Percentiles rank a stretch among this genome's conserved stretches.
Conservation (phyloP, 1,140 invertebrate species). For the Drosophila ercepeae region DNA sequence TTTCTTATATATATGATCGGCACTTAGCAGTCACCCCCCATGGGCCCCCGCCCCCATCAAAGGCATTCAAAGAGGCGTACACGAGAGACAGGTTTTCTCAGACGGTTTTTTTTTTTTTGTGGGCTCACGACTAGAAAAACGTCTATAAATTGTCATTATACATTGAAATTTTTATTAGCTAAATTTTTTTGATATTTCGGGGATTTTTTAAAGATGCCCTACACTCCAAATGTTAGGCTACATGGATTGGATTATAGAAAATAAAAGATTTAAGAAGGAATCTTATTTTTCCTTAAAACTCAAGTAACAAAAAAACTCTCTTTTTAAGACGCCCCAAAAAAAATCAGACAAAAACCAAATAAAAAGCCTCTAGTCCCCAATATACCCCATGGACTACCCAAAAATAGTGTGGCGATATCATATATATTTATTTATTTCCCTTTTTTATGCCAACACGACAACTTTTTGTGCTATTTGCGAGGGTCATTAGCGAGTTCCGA, state of each 20-base stretch:
- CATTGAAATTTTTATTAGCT: slow-evolving; percentile 25
- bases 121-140: slow-evolving; percentile 12
- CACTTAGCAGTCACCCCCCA: slow-evolving; percentile 12
- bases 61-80: background rate
- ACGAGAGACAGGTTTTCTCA: slow-evolving; percentile 49
- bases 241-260: background rate
- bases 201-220: slow-evolving; percentile 37
- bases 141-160: slow-evolving; percentile 43
- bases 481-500: slow-evolving; percentile 28
- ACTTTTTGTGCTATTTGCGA: slow-evolving; percentile 14
- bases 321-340: no score
- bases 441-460: background rate
- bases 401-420: slow-evolving; percentile 14
- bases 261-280: no score
- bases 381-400: background rate
- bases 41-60: background rate
- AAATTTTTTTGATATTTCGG: slow-evolving; percentile 21
- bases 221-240: slow-evolving; percentile 5
- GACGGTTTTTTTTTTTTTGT: background rate
- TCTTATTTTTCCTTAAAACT: background rate
- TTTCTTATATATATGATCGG: slow-evolving; percentile 50
- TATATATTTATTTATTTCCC: background rate
- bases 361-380: background rate
- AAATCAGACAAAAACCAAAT: no score
- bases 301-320: no score